Conservation (phyloP, 2,888 invertebrate genomes). For the Cryptosula pallasiana region DNA sequence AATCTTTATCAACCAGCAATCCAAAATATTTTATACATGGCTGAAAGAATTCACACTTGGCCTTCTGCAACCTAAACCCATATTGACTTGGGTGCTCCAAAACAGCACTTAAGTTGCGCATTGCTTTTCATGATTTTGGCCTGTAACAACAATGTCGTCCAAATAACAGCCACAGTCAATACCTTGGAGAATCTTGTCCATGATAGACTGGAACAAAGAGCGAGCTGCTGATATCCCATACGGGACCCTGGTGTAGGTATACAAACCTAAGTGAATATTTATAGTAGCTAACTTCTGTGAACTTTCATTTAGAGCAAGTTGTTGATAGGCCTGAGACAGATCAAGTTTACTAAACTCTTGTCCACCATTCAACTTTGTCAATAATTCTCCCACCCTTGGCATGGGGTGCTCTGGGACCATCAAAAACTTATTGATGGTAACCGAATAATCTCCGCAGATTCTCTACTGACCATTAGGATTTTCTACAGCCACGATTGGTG, state of each 20-base stretch:
- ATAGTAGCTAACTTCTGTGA: neutral
- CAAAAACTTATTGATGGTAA: neutral
- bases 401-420: neutral
- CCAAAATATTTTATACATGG: neutral
- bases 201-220: neutral
- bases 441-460: neutral
- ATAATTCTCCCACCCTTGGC: neutral
- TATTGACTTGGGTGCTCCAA: neutral
- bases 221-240: neutral
- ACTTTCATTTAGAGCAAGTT: neutral
- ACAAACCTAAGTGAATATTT: neutral
- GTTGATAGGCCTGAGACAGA: neutral
- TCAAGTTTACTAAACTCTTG: neutral
- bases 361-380: neutral
- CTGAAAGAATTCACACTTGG: neutral
- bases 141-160: neutral
- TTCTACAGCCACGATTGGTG: neutral
- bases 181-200: neutral
- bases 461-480: neutral
- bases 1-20: neutral
- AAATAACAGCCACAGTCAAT: neutral
- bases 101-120: neutral
- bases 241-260: neutral
- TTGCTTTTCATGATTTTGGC: neutral
- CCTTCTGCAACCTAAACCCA: neutral